Conservation (phyloP, 2,113 vertebrate species). For the Hemicordylus capensis region DNA sequence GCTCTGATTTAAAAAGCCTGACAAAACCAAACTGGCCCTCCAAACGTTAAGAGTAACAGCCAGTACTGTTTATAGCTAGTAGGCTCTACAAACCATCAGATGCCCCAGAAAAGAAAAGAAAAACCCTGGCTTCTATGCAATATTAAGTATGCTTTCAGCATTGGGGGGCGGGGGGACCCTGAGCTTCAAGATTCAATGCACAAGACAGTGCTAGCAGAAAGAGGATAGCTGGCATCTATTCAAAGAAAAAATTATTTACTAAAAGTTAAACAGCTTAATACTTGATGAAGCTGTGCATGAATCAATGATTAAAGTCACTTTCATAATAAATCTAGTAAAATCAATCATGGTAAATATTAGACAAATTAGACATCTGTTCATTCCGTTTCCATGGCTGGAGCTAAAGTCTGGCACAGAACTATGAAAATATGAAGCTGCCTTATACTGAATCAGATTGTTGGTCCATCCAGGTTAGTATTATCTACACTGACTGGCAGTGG, state of each 20-base stretch:
- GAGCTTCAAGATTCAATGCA: constrained; percentile 26
- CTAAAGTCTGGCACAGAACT: constrained; percentile 67
- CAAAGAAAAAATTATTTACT: constrained; percentile 39
- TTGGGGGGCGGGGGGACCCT: constrained; percentile 4
- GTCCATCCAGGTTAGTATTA: too few species aligned
- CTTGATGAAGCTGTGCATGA: constrained; percentile 55
- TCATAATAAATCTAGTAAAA: constrained; percentile 72
- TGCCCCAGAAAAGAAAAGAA: neutral
- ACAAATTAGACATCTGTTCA: constrained; percentile 78
- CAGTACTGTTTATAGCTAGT: neutral
- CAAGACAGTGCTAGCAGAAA: neutral
- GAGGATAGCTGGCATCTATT: constrained; percentile 55
- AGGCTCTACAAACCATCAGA: neutral
- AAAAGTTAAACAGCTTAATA: constrained; percentile 70
- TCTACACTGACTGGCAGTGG: too few species aligned
- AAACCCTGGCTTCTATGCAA: neutral
- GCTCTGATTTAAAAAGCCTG: neutral
- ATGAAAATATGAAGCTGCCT: too few species aligned
- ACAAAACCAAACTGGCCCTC: neutral
- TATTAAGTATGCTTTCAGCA: constrained; percentile 5
- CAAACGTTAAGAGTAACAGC: neutral
- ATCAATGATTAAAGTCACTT: constrained; percentile 69
- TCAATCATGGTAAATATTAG: constrained; percentile 73
- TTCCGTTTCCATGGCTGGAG: constrained; percentile 69
- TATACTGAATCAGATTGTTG: too few species aligned